Percentiles rank a stretch among this genome's conserved stretches.
Conservation (phyloP, 1,140 invertebrate genomes). For the Druon quercuslanigerum region DNA sequence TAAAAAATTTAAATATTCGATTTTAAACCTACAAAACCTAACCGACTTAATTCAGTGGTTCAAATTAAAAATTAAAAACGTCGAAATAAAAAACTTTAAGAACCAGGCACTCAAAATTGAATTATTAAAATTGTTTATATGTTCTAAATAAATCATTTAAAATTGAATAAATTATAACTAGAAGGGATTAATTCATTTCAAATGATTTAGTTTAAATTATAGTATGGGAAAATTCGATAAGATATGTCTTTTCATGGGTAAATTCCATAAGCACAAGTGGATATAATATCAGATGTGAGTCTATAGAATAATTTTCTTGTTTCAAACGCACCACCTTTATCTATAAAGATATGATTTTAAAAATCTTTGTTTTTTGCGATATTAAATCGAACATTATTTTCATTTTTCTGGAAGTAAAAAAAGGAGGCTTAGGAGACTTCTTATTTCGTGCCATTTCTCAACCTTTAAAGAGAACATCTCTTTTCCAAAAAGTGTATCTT, state of each 20-base stretch:
- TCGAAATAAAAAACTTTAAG: no score
- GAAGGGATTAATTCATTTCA: no score
- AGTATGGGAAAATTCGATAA: no score
- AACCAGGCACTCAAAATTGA: no score
- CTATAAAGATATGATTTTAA: constrained; percentile 50
- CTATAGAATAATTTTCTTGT: constrained; percentile 67
- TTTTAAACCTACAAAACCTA: no score
- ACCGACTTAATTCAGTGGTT: no score
- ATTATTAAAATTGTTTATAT: no score
- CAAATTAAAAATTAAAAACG: no score
- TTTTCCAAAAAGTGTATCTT: constrained; percentile 75
- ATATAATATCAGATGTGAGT: constrained; percentile 60
- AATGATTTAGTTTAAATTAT: no score
- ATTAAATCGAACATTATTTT: constrained; percentile 65
- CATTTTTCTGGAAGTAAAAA: constrained; percentile 71
- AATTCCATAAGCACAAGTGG: constrained; percentile 69
- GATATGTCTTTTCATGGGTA: constrained; percentile 67
- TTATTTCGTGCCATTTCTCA: constrained; percentile 67
- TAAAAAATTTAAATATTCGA: no score
- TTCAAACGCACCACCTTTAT: constrained; percentile 48
- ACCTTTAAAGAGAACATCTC: constrained; percentile 76
- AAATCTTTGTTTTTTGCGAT: constrained; percentile 53
- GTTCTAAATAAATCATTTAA: no score
- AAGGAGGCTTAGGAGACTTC: constrained; percentile 66
- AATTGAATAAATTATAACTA: no score